Evolutionary conservation across 2,888 invertebrate genomes (phyloP), one percentile per base, ranked within the genome.

Genomic region (Lasioglossum leucozonium): DNA sequence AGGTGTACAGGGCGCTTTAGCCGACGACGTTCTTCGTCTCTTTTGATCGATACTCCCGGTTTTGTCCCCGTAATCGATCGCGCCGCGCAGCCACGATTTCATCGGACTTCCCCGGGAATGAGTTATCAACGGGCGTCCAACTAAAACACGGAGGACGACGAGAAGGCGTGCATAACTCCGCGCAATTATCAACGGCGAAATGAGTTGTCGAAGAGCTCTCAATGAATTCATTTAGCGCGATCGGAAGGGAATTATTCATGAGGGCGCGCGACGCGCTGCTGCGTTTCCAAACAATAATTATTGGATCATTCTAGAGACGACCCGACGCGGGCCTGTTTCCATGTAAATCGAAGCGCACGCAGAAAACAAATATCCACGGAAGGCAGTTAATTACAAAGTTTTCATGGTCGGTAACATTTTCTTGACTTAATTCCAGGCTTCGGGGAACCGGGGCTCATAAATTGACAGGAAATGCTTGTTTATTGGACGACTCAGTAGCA

Each of bases 101-200:
- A 67, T 37, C 22, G 67, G 67, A 4, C 18, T 34, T 11, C 1
- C 22, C 16, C 18, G 11, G 16, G 62, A 67, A 67, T 67, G 37
- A 67, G 67, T 37, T 67, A 67, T 37, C 67, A 67, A 11, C 37
- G 22, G 4, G 34, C 26, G 67, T 37, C 67, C 22, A 18, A 62
- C 62, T 30, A 62, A 62, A 62, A 62, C 22, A n/a, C n/a, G 26
- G 16, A 4, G 37, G 42, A 10, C n/a, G 80, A 42, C 18, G 72
- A 22, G 37, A 67, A 72, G 37, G 37, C 37, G 47, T 30, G 73
- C 44, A 73, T 30, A 79, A 74, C 73, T 69, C 16, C 42, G 42
- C 34, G 44, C 34, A n/a, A 22, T 69, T 16, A 30, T 75, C 40
- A 16, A 18, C 18, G 47, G 30, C 30, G 37, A 58, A 76, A 76